Percentiles rank a stretch among this genome's conserved stretches.
phyloP scores from a whole-genome alignment of 2,797 vertebrate genomes.

The Antrozous pallidus region DNA sequence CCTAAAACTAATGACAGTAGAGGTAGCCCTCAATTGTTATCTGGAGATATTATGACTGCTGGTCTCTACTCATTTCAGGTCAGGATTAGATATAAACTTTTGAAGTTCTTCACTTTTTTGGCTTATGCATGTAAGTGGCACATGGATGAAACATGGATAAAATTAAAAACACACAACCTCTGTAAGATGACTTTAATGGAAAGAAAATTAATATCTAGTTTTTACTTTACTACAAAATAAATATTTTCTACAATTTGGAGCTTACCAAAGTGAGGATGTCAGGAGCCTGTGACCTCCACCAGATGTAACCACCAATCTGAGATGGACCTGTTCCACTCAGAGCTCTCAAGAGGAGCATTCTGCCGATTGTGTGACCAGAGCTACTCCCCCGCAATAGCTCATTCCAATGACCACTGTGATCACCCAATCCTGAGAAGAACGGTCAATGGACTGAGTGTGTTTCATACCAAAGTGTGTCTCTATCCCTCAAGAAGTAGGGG shows the following conservation, averaged over 20 bases:
- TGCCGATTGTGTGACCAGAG: background rate
- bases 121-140: background rate
- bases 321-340: background rate
- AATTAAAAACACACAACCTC: background rate
- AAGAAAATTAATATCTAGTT: background rate
- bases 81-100: background rate
- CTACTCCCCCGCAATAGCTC: background rate
- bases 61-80: background rate
- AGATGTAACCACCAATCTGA: background rate
- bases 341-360: background rate
- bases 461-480: background rate
- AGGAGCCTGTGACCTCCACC: background rate
- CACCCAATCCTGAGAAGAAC: background rate
- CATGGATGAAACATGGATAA: background rate
- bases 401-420: background rate
- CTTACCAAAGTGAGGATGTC: background rate
- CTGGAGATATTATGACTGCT: background rate
- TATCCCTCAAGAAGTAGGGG: background rate
- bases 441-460: background rate
- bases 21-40: background rate
- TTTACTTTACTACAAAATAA: background rate
- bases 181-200: background rate
- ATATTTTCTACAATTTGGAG: background rate
- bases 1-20: background rate
- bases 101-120: background rate